Evolutionary conservation across 2,797 vertebrate species (phyloP).

Genomic region (Coracias cyanogaster): DNA sequence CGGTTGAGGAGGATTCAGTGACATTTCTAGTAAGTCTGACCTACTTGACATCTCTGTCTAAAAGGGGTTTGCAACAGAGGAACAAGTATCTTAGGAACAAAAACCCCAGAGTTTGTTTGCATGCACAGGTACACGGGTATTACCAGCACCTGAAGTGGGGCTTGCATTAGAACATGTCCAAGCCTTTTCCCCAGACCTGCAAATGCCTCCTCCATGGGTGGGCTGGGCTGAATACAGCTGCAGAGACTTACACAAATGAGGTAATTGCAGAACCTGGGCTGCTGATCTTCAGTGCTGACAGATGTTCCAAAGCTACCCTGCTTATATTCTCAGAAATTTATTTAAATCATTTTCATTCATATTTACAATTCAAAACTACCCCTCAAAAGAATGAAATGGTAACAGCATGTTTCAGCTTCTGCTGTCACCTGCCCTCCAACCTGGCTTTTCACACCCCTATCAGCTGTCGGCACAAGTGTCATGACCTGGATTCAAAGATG

Average conservation of each 20-base stretch:
- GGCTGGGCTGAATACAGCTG: neutral
- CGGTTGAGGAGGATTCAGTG: neutral
- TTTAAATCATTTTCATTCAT: neutral
- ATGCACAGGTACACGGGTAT: neutral
- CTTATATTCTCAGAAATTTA: neutral
- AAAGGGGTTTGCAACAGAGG: neutral
- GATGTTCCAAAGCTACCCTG: neutral
- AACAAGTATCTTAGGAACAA: neutral
- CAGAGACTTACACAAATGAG: neutral
- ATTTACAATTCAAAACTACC: neutral
- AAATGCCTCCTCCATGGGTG: neutral
- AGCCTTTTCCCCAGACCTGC: neutral
- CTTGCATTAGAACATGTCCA: neutral
- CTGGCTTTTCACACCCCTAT: neutral
- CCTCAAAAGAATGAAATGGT: neutral
- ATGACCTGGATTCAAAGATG: constrained; percentile 39
- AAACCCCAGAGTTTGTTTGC: neutral
- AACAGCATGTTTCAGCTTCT: neutral
- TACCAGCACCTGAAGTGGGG: neutral
- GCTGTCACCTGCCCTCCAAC: neutral
- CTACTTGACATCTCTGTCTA: neutral
- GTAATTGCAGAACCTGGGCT: neutral
- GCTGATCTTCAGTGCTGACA: neutral
- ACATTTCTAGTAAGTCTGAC: neutral
- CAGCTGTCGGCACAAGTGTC: neutral